These are phyloP conservation scores for Antennarius striatus DNA, from an alignment of 2,113 vertebrate species.

Conservation along the genomic window DNA sequence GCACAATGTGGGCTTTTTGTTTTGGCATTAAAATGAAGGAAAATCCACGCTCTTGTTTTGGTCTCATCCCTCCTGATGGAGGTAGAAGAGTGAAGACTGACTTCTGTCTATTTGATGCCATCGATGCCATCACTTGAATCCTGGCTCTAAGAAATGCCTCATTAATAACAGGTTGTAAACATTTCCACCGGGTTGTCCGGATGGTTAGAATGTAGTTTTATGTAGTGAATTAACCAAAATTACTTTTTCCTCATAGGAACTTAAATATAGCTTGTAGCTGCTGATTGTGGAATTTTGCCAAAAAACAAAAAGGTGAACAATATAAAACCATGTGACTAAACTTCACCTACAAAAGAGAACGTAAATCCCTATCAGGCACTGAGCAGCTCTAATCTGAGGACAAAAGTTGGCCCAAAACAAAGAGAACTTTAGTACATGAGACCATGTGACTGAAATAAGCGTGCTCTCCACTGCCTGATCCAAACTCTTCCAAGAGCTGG, in stretches of 20 bases:
- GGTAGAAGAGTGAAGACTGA: background rate
- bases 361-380: conserved; percentile 39
- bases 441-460: conserved; percentile 66
- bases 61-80: background rate
- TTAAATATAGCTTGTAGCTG: background rate
- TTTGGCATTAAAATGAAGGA: background rate
- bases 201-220: background rate
- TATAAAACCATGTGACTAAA: conserved; percentile 29
- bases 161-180: conserved; percentile 27
- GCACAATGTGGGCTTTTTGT: background rate
- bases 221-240: conserved; percentile 11
- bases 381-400: conserved; percentile 33
- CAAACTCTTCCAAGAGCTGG: conserved; percentile 61
- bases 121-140: conserved; percentile 30
- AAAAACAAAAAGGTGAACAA: conserved; percentile 14
- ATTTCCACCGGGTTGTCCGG: conserved; percentile 20
- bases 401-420: conserved; percentile 44
- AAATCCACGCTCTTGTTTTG: background rate
- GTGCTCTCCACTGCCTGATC: conserved; percentile 62
- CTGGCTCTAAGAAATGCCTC: conserved; percentile 36
- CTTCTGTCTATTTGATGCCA: conserved; percentile 21
- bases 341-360: conserved; percentile 36
- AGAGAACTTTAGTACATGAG: conserved; percentile 42
- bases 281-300: conserved; percentile 3
- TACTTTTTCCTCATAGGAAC: background rate